These are phyloP conservation scores for Chiropotes sagulatus DNA, from an alignment of 2,797 vertebrate genomes.

Conservation along the genomic window DNA sequence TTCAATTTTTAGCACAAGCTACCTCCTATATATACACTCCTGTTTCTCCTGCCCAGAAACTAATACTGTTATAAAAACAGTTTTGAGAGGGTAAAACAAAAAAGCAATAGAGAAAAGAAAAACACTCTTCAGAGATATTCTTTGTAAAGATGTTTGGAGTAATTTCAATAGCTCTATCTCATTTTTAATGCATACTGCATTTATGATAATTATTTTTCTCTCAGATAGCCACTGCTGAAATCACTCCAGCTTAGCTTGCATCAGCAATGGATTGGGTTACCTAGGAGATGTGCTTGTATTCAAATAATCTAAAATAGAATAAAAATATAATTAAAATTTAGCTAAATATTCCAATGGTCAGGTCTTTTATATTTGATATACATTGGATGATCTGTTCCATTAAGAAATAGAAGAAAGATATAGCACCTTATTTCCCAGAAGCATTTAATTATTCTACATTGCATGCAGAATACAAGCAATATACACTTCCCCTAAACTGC, in stretches of 20 bases:
- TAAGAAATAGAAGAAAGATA: slow-evolving; percentile 5
- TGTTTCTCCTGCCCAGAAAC: background rate
- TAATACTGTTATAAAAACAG: background rate
- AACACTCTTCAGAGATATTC: background rate
- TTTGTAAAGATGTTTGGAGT: background rate
- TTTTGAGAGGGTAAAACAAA: slow-evolving; percentile 5
- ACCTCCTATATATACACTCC: background rate
- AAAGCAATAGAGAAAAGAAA: background rate
- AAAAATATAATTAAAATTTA: slow-evolving; percentile 22
- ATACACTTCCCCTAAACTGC: background rate
- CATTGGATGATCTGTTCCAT: background rate
- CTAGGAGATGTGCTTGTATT: background rate
- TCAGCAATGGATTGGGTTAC: background rate
- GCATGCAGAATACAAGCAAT: background rate
- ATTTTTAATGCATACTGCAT: background rate
- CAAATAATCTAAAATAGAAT: slow-evolving; percentile 1
- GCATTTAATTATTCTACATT: background rate
- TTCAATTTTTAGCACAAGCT: background rate
- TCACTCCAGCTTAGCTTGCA: background rate
- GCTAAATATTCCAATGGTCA: background rate
- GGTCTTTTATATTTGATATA: background rate
- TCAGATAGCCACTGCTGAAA: background rate
- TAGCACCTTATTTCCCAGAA: background rate
- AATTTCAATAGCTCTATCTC: background rate
- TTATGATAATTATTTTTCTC: background rate